Base-by-base conservation (phyloP, 2,888 invertebrate genomes). In the Cotesia congregata region DNA sequence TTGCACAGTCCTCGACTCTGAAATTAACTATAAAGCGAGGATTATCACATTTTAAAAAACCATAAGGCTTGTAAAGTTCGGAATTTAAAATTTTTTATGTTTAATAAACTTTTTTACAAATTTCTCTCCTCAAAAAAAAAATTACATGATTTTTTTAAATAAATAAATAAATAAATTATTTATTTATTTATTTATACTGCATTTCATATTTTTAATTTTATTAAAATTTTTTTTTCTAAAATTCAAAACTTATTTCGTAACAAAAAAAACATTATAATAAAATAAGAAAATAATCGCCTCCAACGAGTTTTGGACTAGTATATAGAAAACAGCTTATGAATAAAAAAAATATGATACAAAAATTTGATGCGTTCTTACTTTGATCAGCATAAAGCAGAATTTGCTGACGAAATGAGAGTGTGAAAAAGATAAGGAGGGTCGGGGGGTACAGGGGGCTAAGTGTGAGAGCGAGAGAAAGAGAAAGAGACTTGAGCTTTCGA, bases 21-120 rank as follows among this genome's bases (percentile, higher is more conserved):
- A 50, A 50, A 50, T 50, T 50, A 50, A 50, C 50, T 50, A 50
- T 50, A 86, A 84, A 82, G 70, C 61, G 40, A 67, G 20, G 67
- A 30, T 30, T 67, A 30, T 67, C 9, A 50, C 12, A 50, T 50
- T 50, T 50, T 2, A 50, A 1, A 50, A 50, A 50, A 50, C 3
- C 50, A 38, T 74, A 64, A 61, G 50, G 41, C 15, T n/a, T 40
- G 38, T 70, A 41, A 70, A 70, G 20, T 70, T 12, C 12, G 50
- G 7, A 12, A 12, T 50, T 50, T 7, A 12, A 50, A 50, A 7
- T 50, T 50, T 50, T 50, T 50, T 50, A 12, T 12, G 0, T 9
- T 7, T 50, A 50, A 50, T 50, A 12, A 50, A 50, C 12, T 50
- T 50, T 50, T 50, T 50, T 9, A 50, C 7, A 50, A 50, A 50